Percentiles rank a stretch among this genome's conserved stretches.
These are phyloP conservation scores for Drosophila ambigua DNA, from an alignment of 1,140 invertebrate species.

Conservation along the genomic window DNA sequence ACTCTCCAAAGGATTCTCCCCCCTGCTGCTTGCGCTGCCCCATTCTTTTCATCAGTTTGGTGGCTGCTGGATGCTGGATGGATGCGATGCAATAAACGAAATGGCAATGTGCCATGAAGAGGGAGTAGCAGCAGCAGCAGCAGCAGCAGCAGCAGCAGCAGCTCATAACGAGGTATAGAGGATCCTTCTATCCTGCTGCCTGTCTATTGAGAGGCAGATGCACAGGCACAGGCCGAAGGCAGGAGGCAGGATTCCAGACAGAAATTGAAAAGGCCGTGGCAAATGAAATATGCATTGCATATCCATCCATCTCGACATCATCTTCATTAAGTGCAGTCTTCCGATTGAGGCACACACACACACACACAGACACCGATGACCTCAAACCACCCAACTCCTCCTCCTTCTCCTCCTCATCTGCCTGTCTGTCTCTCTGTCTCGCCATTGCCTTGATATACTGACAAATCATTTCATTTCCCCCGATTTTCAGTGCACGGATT, in stretches of 20 bases:
- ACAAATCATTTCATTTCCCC: slow-evolving; percentile 74
- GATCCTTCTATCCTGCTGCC: too few species aligned
- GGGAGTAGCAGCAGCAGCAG: slow-evolving; percentile 15
- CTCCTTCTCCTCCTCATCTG: slow-evolving; percentile 1
- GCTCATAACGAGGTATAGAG: slow-evolving; percentile 31
- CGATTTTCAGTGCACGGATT: slow-evolving; percentile 20
- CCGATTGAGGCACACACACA: slow-evolving; percentile 35
- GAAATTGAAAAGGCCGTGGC: slow-evolving; percentile 56
- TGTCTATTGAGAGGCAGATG: too few species aligned
- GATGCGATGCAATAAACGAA: slow-evolving; percentile 59
- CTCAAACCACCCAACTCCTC: slow-evolving; percentile 30
- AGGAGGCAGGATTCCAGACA: slow-evolving; percentile 22
- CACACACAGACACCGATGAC: slow-evolving; percentile 39
- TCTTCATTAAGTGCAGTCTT: slow-evolving; percentile 61
- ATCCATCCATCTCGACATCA: slow-evolving; percentile 41
- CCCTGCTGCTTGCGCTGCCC: neutral
- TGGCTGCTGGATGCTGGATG: too few species aligned
- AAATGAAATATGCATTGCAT: slow-evolving; percentile 45
- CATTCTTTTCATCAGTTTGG: slow-evolving; percentile 45
- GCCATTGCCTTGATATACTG: slow-evolving; percentile 66
- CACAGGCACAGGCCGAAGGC: neutral
- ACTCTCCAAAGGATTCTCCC: slow-evolving; percentile 17
- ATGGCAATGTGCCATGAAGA: slow-evolving; percentile 61
- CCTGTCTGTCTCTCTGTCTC: slow-evolving; percentile 21
- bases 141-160: slow-evolving; percentile 16